Conservation (phyloP, 2,797 vertebrate genomes). For the Hoplostethus mediterraneus region DNA sequence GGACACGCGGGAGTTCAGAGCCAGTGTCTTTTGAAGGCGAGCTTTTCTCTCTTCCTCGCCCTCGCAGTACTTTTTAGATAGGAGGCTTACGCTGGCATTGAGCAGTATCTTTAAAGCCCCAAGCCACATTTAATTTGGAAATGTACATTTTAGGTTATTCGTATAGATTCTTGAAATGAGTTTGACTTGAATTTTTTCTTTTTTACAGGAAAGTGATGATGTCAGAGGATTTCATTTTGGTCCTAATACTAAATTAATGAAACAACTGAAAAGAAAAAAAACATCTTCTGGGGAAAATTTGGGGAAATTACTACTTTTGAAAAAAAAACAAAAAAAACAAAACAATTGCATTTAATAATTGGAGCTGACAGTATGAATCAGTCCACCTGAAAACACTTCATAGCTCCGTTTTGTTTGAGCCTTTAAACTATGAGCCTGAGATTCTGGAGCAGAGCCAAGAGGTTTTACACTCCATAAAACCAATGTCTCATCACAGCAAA, state of each 20-base stretch:
- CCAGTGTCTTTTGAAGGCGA: constrained; percentile 39
- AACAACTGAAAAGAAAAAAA: no score
- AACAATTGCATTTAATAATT: not conserved
- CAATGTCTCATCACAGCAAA: constrained; percentile 8
- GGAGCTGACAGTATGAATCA: not conserved
- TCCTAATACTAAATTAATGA: no score
- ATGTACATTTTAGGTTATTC: constrained; percentile 5
- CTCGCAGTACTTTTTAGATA: constrained; percentile 25
- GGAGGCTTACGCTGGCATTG: constrained; percentile 17
- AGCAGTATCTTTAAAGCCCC: constrained; percentile 33
- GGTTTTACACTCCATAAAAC: not conserved
- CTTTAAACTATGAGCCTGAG: not conserved
- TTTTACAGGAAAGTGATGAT: no score
- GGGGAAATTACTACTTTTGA: no score
- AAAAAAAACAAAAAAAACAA: not conserved
- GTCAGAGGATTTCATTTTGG: no score
- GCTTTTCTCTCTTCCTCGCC: constrained; percentile 28
- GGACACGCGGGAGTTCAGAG: constrained; percentile 42
- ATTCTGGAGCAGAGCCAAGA: constrained; percentile 5
- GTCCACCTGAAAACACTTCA: not conserved
- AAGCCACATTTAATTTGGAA: not conserved
- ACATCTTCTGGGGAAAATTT: no score
- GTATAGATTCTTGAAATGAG: not conserved
- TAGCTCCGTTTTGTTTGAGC: not conserved
- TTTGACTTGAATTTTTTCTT: not conserved